These are phyloP conservation scores for Microctenopoma stevenorrisi DNA, from an alignment of 2,797 vertebrate species.

Conservation along the genomic window DNA sequence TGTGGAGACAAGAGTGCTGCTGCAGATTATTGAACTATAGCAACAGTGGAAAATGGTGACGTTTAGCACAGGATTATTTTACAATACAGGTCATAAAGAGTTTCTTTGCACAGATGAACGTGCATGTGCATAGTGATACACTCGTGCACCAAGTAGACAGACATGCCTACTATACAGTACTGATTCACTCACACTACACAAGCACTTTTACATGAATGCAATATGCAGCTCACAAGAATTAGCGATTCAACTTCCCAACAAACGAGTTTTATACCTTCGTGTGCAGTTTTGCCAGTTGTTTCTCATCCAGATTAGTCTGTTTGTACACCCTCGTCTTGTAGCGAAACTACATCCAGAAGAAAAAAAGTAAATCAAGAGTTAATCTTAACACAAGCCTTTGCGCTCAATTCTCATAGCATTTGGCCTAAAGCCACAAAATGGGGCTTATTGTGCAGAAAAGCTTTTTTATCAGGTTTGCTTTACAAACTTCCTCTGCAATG, in stretches of 20 bases:
- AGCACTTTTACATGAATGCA: not conserved
- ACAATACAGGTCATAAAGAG: not conserved
- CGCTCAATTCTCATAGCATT: constrained; percentile 68
- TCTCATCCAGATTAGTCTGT: constrained; percentile 95
- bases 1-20: constrained; percentile 20
- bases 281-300: constrained; percentile 94
- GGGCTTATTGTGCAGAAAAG: constrained; percentile 33
- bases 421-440: constrained; percentile 66
- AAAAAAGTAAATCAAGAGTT: constrained; percentile 43
- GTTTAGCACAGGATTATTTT: not conserved
- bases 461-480: constrained; percentile 47
- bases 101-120: constrained; percentile 4
- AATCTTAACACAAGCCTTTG: constrained; percentile 51
- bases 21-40: too few relatives aligned
- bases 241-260: not conserved
- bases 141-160: not conserved
- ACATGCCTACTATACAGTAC: not conserved
- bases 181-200: not conserved
- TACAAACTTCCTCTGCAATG: constrained; percentile 32
- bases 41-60: too few relatives aligned
- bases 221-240: not conserved
- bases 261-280: constrained; percentile 85
- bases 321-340: constrained; percentile 97
- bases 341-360: constrained; percentile 85
- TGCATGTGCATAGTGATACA: not conserved